Conservation (phyloP, 2,113 vertebrate genomes). For the Phyllopteryx taeniolatus region DNA sequence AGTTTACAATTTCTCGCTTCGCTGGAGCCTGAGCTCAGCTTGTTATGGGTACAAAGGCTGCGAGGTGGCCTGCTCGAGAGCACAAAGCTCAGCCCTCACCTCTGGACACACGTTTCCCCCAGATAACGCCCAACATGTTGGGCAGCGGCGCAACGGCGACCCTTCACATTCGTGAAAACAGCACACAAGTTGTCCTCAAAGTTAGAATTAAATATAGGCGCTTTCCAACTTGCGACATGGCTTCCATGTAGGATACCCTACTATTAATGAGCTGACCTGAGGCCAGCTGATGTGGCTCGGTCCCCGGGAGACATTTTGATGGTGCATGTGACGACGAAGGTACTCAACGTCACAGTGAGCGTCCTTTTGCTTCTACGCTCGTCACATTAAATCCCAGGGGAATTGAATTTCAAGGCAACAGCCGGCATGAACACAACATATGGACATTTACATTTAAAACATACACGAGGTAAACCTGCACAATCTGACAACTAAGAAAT, state of each 20-base stretch:
- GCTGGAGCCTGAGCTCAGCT: slow-evolving; percentile 94
- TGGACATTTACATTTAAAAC: neutral
- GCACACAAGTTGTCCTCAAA: slow-evolving; percentile 36
- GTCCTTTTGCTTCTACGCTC: slow-evolving; percentile 40
- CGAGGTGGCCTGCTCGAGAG: slow-evolving; percentile 90
- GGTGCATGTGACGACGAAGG: slow-evolving; percentile 19
- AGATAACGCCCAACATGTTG: slow-evolving; percentile 85
- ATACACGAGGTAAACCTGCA: neutral
- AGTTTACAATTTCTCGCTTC: slow-evolving; percentile 99
- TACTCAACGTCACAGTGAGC: slow-evolving; percentile 29
- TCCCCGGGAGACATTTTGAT: slow-evolving; percentile 41
- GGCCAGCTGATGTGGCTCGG: slow-evolving; percentile 51
- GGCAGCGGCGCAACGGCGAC: slow-evolving; percentile 70
- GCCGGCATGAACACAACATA: neutral
- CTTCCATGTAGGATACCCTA: slow-evolving; percentile 20
- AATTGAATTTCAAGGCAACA: slow-evolving; percentile 37
- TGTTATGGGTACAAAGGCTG: slow-evolving; percentile 96
- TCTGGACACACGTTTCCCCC: slow-evolving; percentile 85
- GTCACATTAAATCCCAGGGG: slow-evolving; percentile 33
- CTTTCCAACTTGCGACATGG: slow-evolving; percentile 17
- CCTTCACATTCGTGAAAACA: slow-evolving; percentile 56
- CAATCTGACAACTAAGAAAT: no score
- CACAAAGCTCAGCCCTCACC: slow-evolving; percentile 88
- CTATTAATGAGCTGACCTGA: slow-evolving; percentile 43
- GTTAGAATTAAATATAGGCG: slow-evolving; percentile 32